These are phyloP conservation scores for Gasterosteus nipponicus DNA, from an alignment of 2,113 vertebrate genomes.

Conservation along the genomic window DNA sequence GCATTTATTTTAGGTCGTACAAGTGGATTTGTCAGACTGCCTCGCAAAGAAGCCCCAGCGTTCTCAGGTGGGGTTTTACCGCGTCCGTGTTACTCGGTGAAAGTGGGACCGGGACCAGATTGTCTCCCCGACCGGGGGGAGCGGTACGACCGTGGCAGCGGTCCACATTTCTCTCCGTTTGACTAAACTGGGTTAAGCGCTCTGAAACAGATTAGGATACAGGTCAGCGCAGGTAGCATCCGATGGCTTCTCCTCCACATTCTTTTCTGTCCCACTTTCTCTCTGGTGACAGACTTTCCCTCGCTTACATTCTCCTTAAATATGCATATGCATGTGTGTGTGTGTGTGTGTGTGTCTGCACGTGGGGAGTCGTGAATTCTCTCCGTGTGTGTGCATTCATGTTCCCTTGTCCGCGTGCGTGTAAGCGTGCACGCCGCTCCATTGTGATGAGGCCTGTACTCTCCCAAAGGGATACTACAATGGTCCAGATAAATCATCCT, in stretches of 20 bases:
- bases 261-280: constrained; percentile 38
- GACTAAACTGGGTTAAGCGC: constrained; percentile 48
- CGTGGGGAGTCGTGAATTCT: constrained; percentile 25
- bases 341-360: neutral
- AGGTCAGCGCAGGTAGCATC: constrained; percentile 53
- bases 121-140: constrained; percentile 15
- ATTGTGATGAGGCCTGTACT: constrained; percentile 45
- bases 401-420: constrained; percentile 53
- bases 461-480: constrained; percentile 64
- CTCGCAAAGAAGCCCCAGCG: constrained; percentile 49
- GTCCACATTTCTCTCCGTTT: constrained; percentile 38
- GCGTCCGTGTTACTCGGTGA: constrained; percentile 30
- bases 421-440: constrained; percentile 48
- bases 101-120: constrained; percentile 17
- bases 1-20: constrained; percentile 52
- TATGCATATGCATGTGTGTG: neutral
- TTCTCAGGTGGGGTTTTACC: constrained; percentile 62
- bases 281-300: constrained; percentile 7
- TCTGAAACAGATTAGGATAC: constrained; percentile 36
- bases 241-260: constrained; percentile 35
- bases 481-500: constrained; percentile 74
- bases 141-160: constrained; percentile 25
- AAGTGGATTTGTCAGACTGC: constrained; percentile 59
- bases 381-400: constrained; percentile 34
- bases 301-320: neutral